Base-by-base conservation (phyloP, 2,113 vertebrate genomes). In the Cottus gobio region DNA sequence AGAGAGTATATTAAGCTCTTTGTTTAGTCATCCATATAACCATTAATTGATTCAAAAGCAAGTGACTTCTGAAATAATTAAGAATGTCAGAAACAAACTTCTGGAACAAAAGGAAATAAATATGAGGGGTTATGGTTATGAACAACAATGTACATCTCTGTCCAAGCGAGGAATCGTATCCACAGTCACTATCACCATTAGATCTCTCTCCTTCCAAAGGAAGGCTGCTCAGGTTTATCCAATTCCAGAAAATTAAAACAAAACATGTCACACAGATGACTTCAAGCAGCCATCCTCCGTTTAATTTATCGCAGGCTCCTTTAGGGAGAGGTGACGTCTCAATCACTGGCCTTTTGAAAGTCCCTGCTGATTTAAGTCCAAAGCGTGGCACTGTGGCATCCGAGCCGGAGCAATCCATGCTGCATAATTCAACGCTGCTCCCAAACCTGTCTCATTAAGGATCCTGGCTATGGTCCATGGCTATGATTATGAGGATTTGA, bases 371-470 rank as follows among this genome's bases (percentile, higher is more conserved):
- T 91, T 91, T 87, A 84, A 84, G 84, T 87, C 85, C 74, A 86
- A 72, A 61, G 56, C 20, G 68, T 83, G 77, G 39, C 70, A 77
- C 79, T 37, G 73, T 81, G 75, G 75, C 81, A 74, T 68, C 73
- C 24, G n/a, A 88, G 86, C 86, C 84, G 50, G 63, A 74, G 80
- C 78, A 77, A 89, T 86, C 87, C 80, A 65, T 85, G 86, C 84
- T 90, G 85, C 91, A 93, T 94, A 93, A 94, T 95, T 94, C 90
- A 94, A 72, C 80, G 37, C 62, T 67, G 85, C 84, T 88, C 89
- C 86, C 79, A 85, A 88, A 91, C 88, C 85, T 77, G 90, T 93
- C 91, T 93, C 91, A 89, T 95, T 94, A 93, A 90, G 77, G 79
- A 73, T 68, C 85, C 85, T 93, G 92, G 91, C 88, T 28, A 28